These are phyloP conservation scores for Hesperophylax magnus DNA, from an alignment of 1,140 invertebrate species.

Conservation along the genomic window DNA sequence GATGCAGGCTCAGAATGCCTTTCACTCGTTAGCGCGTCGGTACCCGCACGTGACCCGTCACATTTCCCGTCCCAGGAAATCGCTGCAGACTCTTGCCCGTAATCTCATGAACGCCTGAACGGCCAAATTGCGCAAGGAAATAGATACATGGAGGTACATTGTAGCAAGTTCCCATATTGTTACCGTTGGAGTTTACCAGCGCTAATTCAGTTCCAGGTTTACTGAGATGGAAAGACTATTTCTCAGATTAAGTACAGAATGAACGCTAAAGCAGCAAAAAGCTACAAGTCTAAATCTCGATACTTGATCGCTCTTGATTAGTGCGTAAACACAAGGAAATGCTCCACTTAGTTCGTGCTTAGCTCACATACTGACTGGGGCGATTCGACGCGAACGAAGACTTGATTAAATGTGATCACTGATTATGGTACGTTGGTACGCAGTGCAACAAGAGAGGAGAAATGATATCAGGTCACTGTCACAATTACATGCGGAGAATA, in stretches of 20 bases:
- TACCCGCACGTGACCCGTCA: not conserved
- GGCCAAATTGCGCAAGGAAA: no score
- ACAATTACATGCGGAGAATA: not conserved
- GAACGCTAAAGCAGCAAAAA: no score
- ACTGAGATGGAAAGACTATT: no score
- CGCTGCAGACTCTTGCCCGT: no score
- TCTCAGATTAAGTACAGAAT: no score
- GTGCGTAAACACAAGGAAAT: not conserved
- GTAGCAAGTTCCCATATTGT: no score
- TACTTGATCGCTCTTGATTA: not conserved
- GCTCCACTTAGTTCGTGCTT: not conserved
- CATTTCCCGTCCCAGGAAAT: not conserved
- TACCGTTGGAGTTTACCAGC: no score
- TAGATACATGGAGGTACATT: no score
- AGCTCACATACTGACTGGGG: not conserved
- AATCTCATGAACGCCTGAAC: no score
- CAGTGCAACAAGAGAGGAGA: not conserved
- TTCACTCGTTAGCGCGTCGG: constrained; percentile 18
- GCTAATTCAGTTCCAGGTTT: no score
- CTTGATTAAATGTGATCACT: not conserved
- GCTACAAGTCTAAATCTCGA: no score
- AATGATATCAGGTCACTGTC: constrained; percentile 6
- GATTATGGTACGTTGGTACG: not conserved
- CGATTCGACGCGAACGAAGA: not conserved
- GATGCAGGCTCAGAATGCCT: constrained; percentile 12